These are phyloP conservation scores for Cremastobaeus sp. DNA, from an alignment of 2,888 invertebrate species.

Conservation along the genomic window DNA sequence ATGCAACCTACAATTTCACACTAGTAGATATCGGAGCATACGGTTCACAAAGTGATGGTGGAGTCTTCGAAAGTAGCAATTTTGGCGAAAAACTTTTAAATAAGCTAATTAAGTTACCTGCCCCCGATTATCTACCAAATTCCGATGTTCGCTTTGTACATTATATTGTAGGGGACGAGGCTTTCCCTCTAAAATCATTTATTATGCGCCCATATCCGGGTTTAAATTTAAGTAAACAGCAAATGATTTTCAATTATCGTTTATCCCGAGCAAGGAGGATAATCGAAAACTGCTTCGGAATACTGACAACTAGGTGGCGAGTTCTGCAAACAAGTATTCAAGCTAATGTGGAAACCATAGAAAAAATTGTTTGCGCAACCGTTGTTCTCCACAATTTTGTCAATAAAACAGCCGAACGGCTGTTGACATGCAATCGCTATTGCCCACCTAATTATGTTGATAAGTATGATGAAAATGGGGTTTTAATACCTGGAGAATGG, in stretches of 20 bases:
- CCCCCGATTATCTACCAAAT: no score
- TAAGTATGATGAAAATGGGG: background rate
- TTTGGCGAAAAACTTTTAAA: no score
- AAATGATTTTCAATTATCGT: conserved; percentile 47
- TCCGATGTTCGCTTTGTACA: no score
- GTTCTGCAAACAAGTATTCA: conserved; percentile 11
- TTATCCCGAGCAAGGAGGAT: conserved; percentile 35
- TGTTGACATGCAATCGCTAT: background rate
- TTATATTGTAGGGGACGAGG: conserved; percentile 2
- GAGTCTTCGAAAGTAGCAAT: background rate
- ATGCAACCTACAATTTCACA: conserved; percentile 8
- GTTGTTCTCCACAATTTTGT: background rate
- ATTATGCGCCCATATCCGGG: background rate
- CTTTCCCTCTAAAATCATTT: background rate
- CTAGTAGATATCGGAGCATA: conserved; percentile 5
- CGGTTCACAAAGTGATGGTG: background rate
- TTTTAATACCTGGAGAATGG: background rate
- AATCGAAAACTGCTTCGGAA: conserved; percentile 41
- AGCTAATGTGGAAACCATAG: conserved; percentile 1
- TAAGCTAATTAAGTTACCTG: no score
- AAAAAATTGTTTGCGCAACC: conserved; percentile 19
- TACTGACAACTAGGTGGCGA: conserved; percentile 22
- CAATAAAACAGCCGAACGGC: background rate
- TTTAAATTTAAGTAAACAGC: background rate
- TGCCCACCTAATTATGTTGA: background rate